These are phyloP conservation scores for Xanthostigma xanthostigma DNA, from an alignment of 2,888 invertebrate species.

Conservation along the genomic window DNA sequence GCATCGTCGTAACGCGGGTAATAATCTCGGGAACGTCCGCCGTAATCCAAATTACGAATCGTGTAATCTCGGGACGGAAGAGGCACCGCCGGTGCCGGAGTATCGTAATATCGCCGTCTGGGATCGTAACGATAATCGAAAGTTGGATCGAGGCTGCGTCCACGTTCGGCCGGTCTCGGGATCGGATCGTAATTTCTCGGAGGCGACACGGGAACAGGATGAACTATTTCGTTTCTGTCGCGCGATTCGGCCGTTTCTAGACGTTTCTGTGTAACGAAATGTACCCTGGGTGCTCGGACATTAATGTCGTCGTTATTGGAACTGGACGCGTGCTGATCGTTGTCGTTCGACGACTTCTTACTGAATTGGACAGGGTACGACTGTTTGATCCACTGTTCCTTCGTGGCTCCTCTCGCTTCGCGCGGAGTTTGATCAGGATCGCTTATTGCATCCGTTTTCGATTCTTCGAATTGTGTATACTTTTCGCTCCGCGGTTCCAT, in stretches of 20 bases:
- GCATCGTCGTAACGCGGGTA: constrained; percentile 2
- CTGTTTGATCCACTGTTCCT: constrained; percentile 46
- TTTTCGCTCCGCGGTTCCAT: not conserved
- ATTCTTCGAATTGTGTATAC: not conserved
- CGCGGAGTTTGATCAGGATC: constrained; percentile 32
- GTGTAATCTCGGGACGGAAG: not conserved
- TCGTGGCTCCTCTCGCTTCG: constrained; percentile 39
- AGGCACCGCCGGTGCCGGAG: not conserved
- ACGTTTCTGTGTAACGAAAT: constrained; percentile 44
- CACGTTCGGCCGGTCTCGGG: not conserved
- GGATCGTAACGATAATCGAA: constrained; percentile 24
- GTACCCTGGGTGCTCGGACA: constrained; percentile 45
- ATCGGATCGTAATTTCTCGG: not conserved
- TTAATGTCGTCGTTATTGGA: constrained; percentile 38
- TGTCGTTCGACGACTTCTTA: constrained; percentile 26
- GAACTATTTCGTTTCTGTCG: not conserved
- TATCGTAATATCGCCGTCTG: constrained; percentile 25
- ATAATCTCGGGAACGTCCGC: not conserved
- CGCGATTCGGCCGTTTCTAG: constrained; percentile 2
- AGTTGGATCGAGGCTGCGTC: constrained; percentile 21
- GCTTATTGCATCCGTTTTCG: not conserved
- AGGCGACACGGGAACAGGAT: not conserved
- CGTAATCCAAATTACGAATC: not conserved
- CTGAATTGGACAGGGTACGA: constrained; percentile 31
- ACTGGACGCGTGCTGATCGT: constrained; percentile 34